Conservation (phyloP, 2,888 invertebrate species). For the Drosophila borborema region DNA sequence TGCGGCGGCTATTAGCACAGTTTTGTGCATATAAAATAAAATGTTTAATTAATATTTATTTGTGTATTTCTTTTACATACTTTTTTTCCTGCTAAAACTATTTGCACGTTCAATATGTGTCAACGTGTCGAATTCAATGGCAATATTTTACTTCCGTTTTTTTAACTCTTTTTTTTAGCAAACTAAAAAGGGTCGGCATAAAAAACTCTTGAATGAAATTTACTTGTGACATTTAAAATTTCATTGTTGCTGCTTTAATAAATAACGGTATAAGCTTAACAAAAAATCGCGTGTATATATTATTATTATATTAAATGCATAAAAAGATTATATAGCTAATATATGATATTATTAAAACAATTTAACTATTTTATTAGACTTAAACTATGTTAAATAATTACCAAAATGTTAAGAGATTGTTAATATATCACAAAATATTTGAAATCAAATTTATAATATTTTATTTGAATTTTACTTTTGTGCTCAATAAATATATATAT, state of each 20-base stretch:
- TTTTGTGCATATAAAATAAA: slow-evolving; percentile 1
- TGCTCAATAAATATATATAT: not conserved
- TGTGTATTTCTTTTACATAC: not conserved
- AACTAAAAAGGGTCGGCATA: not conserved
- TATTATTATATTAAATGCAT: not conserved
- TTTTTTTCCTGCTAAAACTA: slow-evolving; percentile 9
- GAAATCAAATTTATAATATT: not conserved
- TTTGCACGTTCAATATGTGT: slow-evolving; percentile 32
- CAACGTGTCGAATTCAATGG: slow-evolving; percentile 18
- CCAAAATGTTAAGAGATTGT: not conserved
- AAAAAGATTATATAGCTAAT: no score
- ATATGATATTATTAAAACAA: no score
- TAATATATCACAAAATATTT: not conserved
- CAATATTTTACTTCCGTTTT: slow-evolving; percentile 1
- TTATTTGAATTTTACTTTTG: not conserved
- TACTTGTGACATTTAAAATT: slow-evolving; percentile 12
- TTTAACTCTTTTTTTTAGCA: not conserved
- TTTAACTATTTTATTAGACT: no score
- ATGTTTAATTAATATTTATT: slow-evolving; percentile 6
- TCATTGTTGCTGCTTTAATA: slow-evolving; percentile 4
- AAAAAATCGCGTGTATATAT: not conserved
- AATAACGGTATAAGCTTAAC: not conserved
- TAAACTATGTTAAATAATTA: not conserved
- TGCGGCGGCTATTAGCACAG: slow-evolving; percentile 5
- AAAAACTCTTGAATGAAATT: slow-evolving; percentile 9